Percentiles rank a stretch among this genome's conserved stretches.
Evolutionary conservation across 2,113 vertebrate genomes (phyloP).

Genomic region (Calyptomena viridis): DNA sequence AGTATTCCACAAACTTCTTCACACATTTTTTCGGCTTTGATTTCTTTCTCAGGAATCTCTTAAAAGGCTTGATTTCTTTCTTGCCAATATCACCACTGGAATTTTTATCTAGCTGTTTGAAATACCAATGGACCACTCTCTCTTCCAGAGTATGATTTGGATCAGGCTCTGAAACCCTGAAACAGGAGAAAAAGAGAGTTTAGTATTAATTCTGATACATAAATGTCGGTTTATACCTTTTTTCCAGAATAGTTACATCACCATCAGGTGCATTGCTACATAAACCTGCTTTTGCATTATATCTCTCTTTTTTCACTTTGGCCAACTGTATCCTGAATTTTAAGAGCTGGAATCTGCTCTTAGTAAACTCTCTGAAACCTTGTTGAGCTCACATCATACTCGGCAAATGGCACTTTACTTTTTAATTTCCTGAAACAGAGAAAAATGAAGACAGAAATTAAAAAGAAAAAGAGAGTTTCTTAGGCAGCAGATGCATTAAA

Average conservation of each 20-base stretch:
- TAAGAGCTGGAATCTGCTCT: neutral
- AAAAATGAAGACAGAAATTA: neutral
- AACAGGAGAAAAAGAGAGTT: neutral
- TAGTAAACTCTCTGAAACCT: neutral
- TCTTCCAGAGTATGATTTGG: slow-evolving; percentile 96
- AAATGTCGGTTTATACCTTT: neutral
- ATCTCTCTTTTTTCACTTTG: neutral
- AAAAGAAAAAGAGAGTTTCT: neutral
- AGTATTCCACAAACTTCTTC: slow-evolving; percentile 97
- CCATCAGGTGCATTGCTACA: neutral
- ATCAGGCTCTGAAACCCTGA: slow-evolving; percentile 90
- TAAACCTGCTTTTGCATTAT: neutral
- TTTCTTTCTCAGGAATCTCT: slow-evolving; percentile 92
- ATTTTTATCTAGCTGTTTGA: slow-evolving; percentile 93
- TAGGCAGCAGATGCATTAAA: neutral
- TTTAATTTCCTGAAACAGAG: neutral
- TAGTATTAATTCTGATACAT: neutral
- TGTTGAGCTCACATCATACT: neutral
- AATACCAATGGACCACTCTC: slow-evolving; percentile 96
- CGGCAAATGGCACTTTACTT: neutral
- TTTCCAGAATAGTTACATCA: neutral
- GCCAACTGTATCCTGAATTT: neutral
- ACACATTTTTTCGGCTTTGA: slow-evolving; percentile 97
- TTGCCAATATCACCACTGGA: slow-evolving; percentile 92
- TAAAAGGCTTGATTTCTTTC: slow-evolving; percentile 97